These are phyloP conservation scores for Artemia sinica DNA, from an alignment of 2,888 invertebrate genomes.

Conservation along the genomic window DNA sequence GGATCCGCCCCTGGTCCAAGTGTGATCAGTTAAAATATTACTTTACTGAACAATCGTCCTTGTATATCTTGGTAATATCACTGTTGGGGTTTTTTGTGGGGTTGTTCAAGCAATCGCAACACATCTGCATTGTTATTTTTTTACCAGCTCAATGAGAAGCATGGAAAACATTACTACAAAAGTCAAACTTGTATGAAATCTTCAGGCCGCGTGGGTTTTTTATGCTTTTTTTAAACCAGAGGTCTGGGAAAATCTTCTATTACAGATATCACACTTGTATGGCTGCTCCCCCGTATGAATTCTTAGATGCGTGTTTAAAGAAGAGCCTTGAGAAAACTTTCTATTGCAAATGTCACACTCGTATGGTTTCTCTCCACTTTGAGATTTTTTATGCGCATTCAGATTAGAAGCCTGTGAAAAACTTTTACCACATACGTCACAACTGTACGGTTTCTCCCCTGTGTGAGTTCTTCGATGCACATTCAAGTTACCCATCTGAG, in stretches of 20 bases:
- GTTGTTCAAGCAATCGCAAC: no score
- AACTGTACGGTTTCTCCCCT: slow-evolving; percentile 25
- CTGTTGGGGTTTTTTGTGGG: no score
- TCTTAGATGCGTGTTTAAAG: not conserved
- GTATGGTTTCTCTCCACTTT: slow-evolving; percentile 22
- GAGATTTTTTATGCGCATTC: slow-evolving; percentile 26
- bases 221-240: no score
- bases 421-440: slow-evolving; percentile 26
- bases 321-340: not conserved
- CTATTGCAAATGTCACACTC: slow-evolving; percentile 15
- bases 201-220: no score
- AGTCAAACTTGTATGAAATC: no score
- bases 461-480: slow-evolving; percentile 26
- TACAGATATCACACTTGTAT: not conserved
- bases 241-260: not conserved
- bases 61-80: no score
- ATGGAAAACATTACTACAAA: no score
- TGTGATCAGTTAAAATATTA: no score
- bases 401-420: slow-evolving; percentile 26
- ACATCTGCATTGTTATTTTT: no score
- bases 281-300: not conserved
- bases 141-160: no score
- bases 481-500: slow-evolving; percentile 25
- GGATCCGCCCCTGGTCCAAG: no score
- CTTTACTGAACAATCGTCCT: no score